Conservation (phyloP, 2,888 invertebrate genomes). For the Amiota minor region DNA sequence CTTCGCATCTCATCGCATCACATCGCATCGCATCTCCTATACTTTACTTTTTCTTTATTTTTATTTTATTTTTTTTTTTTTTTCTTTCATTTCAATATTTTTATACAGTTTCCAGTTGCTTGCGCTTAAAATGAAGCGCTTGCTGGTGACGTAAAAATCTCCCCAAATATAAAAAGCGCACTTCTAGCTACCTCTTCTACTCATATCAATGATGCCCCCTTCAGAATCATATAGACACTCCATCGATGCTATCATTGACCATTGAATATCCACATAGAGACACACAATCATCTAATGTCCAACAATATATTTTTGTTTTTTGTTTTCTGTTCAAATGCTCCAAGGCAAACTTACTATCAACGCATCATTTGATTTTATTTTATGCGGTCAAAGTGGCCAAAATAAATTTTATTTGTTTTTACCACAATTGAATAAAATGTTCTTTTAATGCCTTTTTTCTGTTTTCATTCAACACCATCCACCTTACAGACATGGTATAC, state of each 20-base stretch:
- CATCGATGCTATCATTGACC: not conserved
- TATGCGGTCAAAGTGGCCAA: conserved; percentile 63
- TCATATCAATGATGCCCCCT: not conserved
- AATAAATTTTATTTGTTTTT: conserved; percentile 70
- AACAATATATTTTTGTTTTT: conserved; percentile 1
- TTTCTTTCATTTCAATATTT: conserved; percentile 54
- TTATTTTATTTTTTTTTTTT: conserved; percentile 31
- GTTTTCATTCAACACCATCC: too few relatives aligned
- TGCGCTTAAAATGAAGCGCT: conserved; percentile 65
- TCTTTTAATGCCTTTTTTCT: conserved; percentile 57
- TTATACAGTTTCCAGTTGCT: conserved; percentile 70
- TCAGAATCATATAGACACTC: not conserved
- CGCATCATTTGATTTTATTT: conserved; percentile 68
- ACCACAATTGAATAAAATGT: conserved; percentile 70
- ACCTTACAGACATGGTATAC: conserved; percentile 12
- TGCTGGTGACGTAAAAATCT: conserved; percentile 62
- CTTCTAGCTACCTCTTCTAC: not conserved
- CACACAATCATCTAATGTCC: conserved; percentile 22
- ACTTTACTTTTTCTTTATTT: conserved; percentile 23
- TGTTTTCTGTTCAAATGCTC: conserved; percentile 44
- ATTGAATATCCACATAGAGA: conserved; percentile 15
- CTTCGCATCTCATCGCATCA: conserved; percentile 6
- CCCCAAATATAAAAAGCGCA: conserved; percentile 35
- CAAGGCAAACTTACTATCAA: conserved; percentile 51
- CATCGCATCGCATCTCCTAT: conserved; percentile 8